phyloP scores from a whole-genome alignment of 2,888 invertebrate genomes.

The Aphelenchoides bicaudatus region DNA sequence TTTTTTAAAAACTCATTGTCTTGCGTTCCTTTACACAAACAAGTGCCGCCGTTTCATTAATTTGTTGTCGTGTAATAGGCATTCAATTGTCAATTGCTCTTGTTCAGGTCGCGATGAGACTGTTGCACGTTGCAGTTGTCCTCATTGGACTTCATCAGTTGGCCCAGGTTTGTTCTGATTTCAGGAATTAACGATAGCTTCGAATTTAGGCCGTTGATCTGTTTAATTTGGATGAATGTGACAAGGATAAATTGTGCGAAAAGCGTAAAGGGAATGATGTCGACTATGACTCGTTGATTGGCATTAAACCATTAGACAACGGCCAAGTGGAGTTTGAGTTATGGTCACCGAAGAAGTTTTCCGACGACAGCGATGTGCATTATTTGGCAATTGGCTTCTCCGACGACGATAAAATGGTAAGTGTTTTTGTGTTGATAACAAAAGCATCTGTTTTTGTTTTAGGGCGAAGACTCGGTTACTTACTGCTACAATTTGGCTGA shows the following conservation, averaged over 20 bases:
- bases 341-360: not conserved
- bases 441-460: not conserved
- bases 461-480: slow-evolving; percentile 29
- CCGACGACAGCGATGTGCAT: no score
- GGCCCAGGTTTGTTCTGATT: no score
- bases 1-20: no score
- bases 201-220: no score
- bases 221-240: slow-evolving; percentile 4
- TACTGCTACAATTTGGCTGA: slow-evolving; percentile 18
- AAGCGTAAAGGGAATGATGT: not conserved
- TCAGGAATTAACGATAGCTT: no score
- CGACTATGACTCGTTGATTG: not conserved
- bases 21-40: no score
- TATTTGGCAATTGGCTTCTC: slow-evolving; percentile 48
- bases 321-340: slow-evolving; percentile 1
- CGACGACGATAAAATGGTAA: slow-evolving; percentile 34
- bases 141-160: no score
- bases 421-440: not conserved
- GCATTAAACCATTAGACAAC: not conserved
- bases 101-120: no score
- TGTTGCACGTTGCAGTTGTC: no score
- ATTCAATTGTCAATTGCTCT: no score
- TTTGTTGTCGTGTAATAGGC: no score
- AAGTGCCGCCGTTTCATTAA: no score
- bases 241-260: not conserved